These are phyloP conservation scores for Oedothorax gibbosus DNA, from an alignment of 1,140 invertebrate species.

Conservation along the genomic window DNA sequence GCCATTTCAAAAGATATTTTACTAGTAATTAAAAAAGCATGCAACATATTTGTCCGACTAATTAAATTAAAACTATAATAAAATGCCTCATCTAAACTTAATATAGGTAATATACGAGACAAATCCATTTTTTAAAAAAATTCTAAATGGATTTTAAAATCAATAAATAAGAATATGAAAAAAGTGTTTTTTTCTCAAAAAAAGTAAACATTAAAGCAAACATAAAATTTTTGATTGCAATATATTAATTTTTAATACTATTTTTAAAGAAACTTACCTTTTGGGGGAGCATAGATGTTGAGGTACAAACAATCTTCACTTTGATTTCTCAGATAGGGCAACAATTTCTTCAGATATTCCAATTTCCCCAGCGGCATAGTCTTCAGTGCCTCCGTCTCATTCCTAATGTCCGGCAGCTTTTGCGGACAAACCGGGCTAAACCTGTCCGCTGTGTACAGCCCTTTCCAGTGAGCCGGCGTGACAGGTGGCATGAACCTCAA, in stretches of 20 bases:
- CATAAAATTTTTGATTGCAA: neutral
- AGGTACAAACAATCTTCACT: slow-evolving; percentile 93
- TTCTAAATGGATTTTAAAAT: neutral
- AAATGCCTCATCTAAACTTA: neutral
- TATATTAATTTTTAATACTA: neutral
- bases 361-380: slow-evolving; percentile 81
- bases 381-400: slow-evolving; percentile 74
- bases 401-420: slow-evolving; percentile 69
- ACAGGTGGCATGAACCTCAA: slow-evolving; percentile 77
- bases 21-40: too few species aligned
- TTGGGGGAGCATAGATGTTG: slow-evolving; percentile 87
- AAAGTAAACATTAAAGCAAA: too few species aligned
- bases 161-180: neutral
- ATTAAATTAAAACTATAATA: too few species aligned
- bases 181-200: neutral
- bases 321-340: slow-evolving; percentile 80
- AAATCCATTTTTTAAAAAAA: neutral
- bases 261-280: slow-evolving; percentile 49
- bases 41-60: too few species aligned
- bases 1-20: too few species aligned
- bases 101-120: neutral
- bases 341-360: slow-evolving; percentile 81
- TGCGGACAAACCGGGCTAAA: slow-evolving; percentile 91
- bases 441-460: slow-evolving; percentile 82
- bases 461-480: slow-evolving; percentile 84